Conservation (phyloP, 2,888 invertebrate genomes). For the Euzetes globulus region DNA sequence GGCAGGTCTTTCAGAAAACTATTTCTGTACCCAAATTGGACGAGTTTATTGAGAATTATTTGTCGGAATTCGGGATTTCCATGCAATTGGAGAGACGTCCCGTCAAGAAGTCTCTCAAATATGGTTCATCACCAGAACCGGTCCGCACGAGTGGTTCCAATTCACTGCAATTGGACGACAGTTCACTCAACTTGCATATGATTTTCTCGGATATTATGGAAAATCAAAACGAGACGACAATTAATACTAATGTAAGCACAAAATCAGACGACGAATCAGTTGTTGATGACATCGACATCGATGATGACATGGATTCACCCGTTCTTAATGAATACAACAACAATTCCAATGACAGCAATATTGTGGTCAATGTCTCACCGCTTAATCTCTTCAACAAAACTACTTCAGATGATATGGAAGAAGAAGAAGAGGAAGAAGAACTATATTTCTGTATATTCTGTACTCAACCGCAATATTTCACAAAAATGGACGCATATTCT, state of each 20-base stretch:
- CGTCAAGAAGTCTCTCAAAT: constrained; percentile 10
- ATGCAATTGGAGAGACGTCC: constrained; percentile 26
- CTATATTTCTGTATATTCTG: constrained; percentile 34
- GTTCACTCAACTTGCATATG: background rate
- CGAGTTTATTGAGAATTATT: constrained; percentile 22
- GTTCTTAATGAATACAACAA: background rate
- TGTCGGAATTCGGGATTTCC: constrained; percentile 20
- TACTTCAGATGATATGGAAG: no score
- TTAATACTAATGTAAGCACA: no score
- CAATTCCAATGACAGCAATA: constrained; percentile 8
- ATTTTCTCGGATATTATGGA: constrained; percentile 4
- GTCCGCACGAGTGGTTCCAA: background rate
- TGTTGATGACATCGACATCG: background rate
- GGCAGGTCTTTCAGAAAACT: constrained; percentile 30
- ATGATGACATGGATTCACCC: constrained; percentile 1
- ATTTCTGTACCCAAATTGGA: constrained; percentile 30
- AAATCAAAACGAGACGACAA: background rate
- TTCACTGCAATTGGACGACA: background rate
- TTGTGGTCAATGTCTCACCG: constrained; percentile 27
- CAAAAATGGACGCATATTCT: constrained; percentile 31
- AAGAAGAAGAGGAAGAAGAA: background rate
- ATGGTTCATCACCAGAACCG: background rate
- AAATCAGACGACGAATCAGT: background rate
- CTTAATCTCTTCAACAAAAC: no score
- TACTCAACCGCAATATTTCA: constrained; percentile 19